phyloP scores from a whole-genome alignment of 2,113 vertebrate species.

The Pituophis catenifer region DNA sequence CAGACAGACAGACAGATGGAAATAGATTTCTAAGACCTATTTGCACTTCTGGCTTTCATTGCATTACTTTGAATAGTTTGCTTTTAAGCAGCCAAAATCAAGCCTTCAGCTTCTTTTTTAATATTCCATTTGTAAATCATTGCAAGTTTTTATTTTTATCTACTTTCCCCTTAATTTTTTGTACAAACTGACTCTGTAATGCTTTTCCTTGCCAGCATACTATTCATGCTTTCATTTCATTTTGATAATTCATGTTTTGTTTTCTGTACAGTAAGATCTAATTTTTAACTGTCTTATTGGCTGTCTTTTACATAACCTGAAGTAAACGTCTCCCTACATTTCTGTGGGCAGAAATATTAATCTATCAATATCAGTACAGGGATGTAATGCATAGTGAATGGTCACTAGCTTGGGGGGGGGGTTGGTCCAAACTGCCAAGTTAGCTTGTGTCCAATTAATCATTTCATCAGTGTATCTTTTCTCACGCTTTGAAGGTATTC shows the following conservation, averaged over 20 bases:
- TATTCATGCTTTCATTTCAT: background rate
- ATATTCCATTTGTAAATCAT: background rate
- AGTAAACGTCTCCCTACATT: background rate
- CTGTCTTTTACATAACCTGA: background rate
- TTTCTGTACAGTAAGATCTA: background rate
- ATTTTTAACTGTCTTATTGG: background rate
- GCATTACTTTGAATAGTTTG: background rate
- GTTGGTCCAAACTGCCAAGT: background rate
- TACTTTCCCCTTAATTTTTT: background rate
- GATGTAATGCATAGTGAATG: background rate
- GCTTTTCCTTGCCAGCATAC: background rate
- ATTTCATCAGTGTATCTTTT: background rate
- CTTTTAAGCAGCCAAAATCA: background rate
- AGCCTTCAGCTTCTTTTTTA: background rate
- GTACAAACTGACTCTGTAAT: background rate
- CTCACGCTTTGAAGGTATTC: background rate
- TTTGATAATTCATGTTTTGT: background rate
- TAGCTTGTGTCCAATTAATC: background rate
- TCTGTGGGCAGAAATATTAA: background rate
- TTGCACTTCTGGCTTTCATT: background rate
- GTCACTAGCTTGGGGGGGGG: background rate
- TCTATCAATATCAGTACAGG: background rate
- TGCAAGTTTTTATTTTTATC: background rate
- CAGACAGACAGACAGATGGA: too few relatives aligned
- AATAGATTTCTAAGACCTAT: background rate